Conservation (phyloP, 2,797 vertebrate species). For the Acanthornis magna region DNA sequence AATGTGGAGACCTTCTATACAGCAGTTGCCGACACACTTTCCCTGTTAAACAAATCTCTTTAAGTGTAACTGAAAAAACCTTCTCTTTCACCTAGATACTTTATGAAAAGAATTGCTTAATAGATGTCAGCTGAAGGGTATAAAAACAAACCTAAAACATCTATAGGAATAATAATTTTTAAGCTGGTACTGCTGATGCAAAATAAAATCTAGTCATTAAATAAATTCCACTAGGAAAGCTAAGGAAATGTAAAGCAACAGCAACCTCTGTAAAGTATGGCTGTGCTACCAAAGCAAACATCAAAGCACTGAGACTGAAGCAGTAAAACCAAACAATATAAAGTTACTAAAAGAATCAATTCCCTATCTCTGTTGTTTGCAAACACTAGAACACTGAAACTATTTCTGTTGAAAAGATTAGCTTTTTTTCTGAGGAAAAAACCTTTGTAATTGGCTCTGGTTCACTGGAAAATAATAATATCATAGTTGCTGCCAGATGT, state of each 20-base stretch:
- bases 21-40: constrained; percentile 27
- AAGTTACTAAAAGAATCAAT: neutral
- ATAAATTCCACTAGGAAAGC: constrained; percentile 6
- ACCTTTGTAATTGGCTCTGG: neutral
- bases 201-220: constrained; percentile 36
- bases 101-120: constrained; percentile 25
- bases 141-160: constrained; percentile 45
- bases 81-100: constrained; percentile 20
- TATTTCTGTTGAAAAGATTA: neutral
- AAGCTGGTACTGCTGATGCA: neutral
- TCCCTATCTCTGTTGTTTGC: neutral
- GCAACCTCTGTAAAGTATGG: neutral
- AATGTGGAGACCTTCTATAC: neutral
- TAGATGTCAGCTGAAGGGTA: constrained; percentile 1
- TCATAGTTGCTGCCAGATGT: neutral
- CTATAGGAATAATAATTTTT: constrained; percentile 11
- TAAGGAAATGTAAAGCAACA: constrained; percentile 29
- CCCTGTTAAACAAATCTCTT: constrained; percentile 49
- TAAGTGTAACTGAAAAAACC: constrained; percentile 6
- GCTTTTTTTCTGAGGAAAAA: neutral
- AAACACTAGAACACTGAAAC: neutral
- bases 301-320: neutral
- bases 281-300: neutral
- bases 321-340: neutral
- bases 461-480: neutral